Evolutionary conservation across 2,888 invertebrate genomes (phyloP).

Genomic region (Trypoxylon attenuatum): DNA sequence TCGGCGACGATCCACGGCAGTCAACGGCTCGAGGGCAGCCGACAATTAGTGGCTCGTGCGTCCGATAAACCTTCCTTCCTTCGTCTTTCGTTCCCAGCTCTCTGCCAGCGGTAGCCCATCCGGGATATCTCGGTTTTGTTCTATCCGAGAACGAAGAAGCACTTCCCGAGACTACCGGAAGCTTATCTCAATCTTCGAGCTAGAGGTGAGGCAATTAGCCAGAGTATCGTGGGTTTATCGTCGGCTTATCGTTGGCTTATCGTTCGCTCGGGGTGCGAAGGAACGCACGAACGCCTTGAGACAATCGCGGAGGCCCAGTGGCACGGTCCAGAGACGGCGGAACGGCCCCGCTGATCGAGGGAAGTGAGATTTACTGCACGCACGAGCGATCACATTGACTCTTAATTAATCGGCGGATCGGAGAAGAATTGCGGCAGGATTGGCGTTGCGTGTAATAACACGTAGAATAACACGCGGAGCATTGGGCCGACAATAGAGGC

Average conservation of each 20-base stretch:
- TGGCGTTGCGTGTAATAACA: conserved; percentile 66
- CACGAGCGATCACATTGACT: conserved; percentile 70
- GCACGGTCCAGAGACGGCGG: background rate
- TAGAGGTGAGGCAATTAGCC: too few species aligned
- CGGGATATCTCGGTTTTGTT: too few species aligned
- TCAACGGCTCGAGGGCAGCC: too few species aligned
- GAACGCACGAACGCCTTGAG: conserved; percentile 20
- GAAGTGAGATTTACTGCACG: too few species aligned
- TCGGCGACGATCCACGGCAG: conserved; percentile 28
- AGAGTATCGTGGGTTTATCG: too few species aligned
- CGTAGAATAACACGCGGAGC: too few species aligned
- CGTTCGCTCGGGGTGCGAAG: background rate
- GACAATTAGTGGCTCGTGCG: conserved; percentile 40
- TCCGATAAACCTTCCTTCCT: conserved; percentile 25
- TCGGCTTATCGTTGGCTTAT: too few species aligned
- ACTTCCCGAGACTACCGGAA: too few species aligned
- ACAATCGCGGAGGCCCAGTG: conserved; percentile 14
- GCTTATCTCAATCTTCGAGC: too few species aligned
- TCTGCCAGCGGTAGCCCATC: background rate
- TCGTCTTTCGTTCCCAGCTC: background rate
- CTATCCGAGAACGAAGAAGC: too few species aligned
- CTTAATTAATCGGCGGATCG: conserved; percentile 70
- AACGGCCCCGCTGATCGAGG: too few species aligned
- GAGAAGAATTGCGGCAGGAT: conserved; percentile 70
- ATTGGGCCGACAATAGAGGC: too few species aligned